phyloP scores from a whole-genome alignment of 2,113 vertebrate species.

The Triplophysa siluroides region DNA sequence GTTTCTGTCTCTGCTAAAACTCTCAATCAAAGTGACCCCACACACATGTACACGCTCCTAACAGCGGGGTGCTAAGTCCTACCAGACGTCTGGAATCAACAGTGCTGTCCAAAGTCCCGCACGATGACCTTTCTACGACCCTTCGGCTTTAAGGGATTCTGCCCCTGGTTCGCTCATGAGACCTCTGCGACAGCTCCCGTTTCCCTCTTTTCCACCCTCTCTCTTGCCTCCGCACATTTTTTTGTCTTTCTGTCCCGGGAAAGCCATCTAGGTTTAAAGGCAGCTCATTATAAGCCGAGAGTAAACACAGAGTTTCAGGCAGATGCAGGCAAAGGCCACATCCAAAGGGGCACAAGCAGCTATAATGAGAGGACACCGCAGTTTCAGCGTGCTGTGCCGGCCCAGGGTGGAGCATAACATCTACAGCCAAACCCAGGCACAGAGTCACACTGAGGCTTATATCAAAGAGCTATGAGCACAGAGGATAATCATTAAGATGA shows the following conservation, averaged over 20 bases:
- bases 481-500: constrained; percentile 25
- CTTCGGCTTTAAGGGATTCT: not conserved
- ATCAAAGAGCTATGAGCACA: constrained; percentile 4
- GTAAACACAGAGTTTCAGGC: constrained; percentile 48
- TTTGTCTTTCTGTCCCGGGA: constrained; percentile 21
- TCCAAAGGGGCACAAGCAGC: constrained; percentile 40
- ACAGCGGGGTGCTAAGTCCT: constrained; percentile 28
- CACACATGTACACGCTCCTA: constrained; percentile 16
- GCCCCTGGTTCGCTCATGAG: not conserved
- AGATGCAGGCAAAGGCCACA: constrained; percentile 47
- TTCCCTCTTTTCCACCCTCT: constrained; percentile 47
- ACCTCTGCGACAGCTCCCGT: constrained; percentile 39
- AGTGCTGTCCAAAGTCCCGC: constrained; percentile 6
- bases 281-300: constrained; percentile 50
- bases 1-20: constrained; percentile 39
- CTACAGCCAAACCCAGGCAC: constrained; percentile 41
- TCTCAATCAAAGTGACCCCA: constrained; percentile 22
- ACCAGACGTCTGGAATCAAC: constrained; percentile 22
- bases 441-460: constrained; percentile 30
- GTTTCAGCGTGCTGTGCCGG: constrained; percentile 33
- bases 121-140: constrained; percentile 7
- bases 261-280: constrained; percentile 41
- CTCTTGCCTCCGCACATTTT: constrained; percentile 15
- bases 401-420: constrained; percentile 43
- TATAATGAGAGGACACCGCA: constrained; percentile 53